Conservation (phyloP, 2,888 invertebrate species). For the Epiblema foenella region DNA sequence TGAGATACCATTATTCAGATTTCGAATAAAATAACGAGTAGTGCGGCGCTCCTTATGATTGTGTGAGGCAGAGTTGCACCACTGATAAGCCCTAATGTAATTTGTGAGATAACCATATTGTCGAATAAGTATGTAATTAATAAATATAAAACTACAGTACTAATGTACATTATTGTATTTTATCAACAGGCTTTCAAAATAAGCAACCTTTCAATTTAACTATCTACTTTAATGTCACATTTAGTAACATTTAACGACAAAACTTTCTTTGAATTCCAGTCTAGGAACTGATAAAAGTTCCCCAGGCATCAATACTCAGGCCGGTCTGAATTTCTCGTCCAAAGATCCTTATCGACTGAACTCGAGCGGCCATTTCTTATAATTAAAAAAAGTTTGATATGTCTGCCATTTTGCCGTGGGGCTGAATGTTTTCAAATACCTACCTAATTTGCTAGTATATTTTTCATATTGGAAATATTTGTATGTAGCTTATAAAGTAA, state of each 20-base stretch:
- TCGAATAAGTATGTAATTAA: no score
- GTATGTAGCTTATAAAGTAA: no score
- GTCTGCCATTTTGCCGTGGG: slow-evolving; percentile 16
- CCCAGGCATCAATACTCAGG: slow-evolving; percentile 60
- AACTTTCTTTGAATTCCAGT: slow-evolving; percentile 45
- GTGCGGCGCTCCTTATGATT: no score
- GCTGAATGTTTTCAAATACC: neutral
- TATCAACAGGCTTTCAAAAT: no score
- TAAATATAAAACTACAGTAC: no score
- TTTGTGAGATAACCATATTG: no score
- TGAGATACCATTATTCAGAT: no score
- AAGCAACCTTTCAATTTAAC: neutral
- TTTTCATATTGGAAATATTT: neutral
- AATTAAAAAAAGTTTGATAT: slow-evolving; percentile 54
- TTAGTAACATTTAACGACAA: slow-evolving; percentile 15
- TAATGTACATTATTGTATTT: no score
- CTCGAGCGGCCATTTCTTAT: slow-evolving; percentile 53
- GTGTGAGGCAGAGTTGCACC: no score
- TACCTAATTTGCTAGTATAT: neutral
- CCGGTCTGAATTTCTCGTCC: slow-evolving; percentile 57
- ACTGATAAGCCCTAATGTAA: no score
- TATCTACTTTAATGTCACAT: neutral
- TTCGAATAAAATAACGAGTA: no score
- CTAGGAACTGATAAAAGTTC: slow-evolving; percentile 60
- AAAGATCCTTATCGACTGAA: slow-evolving; percentile 60